phyloP scores from a whole-genome alignment of 2,888 invertebrate species.

The Sarcophaga subvicina region DNA sequence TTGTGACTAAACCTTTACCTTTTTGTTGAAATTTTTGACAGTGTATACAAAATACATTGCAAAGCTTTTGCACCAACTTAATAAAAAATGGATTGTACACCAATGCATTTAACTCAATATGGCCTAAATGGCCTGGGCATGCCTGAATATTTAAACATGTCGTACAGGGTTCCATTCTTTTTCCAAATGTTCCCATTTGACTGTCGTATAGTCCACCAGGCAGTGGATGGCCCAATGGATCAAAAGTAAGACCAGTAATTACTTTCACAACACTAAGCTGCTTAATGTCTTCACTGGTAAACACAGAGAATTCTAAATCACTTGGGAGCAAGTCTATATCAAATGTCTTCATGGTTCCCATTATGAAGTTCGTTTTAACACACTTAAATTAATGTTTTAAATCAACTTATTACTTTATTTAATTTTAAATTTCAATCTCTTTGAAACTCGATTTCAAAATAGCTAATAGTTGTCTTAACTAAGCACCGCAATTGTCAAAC shows the following conservation, averaged over 20 bases:
- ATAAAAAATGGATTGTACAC: constrained; percentile 96
- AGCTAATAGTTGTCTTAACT: too few relatives aligned
- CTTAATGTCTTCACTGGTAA: constrained; percentile 88
- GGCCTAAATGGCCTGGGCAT: constrained; percentile 97
- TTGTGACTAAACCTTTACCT: constrained; percentile 78
- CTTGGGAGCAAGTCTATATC: constrained; percentile 79
- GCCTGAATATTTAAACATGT: constrained; percentile 88
- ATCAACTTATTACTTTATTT: too few relatives aligned
- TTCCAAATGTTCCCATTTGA: constrained; percentile 85
- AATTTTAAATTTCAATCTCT: too few relatives aligned
- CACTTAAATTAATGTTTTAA: too few relatives aligned
- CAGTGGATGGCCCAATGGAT: constrained; percentile 90
- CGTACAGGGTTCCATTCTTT: constrained; percentile 86
- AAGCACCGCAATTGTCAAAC: too few relatives aligned
- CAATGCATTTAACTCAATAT: constrained; percentile 94
- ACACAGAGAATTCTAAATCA: constrained; percentile 86
- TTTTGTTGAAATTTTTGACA: constrained; percentile 88
- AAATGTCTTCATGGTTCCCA: constrained; percentile 57
- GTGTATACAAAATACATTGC: constrained; percentile 87
- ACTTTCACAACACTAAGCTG: constrained; percentile 92
- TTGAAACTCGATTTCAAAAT: too few relatives aligned
- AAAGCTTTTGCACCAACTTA: constrained; percentile 86
- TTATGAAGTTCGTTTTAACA: constrained; percentile 1
- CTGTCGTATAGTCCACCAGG: constrained; percentile 96
- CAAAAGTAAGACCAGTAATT: constrained; percentile 89